Evolutionary conservation across 1,140 invertebrate genomes (phyloP), one percentile per base, ranked within the genome.

Genomic region (Zaprionus kolodkinae): DNA sequence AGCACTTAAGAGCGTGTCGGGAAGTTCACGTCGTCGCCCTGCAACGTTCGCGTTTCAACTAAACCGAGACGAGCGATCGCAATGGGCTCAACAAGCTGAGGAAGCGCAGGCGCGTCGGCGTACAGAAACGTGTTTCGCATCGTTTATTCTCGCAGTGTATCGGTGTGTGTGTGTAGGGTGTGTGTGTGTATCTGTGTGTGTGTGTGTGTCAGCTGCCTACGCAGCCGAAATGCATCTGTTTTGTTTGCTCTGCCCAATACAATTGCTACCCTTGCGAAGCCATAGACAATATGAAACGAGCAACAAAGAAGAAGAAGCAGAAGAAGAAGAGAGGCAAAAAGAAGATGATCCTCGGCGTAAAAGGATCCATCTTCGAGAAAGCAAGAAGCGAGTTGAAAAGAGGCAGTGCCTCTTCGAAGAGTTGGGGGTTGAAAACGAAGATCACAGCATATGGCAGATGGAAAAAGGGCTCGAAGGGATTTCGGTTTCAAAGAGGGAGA

Each of bases 41-140:
- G 66, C 69, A 73, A 81, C 76, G 86, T 73, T 81, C 78, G 81
- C 78, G 78, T 81, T 84, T 89, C 59, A 89, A 89, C 85, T 89
- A 89, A 87, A 89, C 85, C 85, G 85, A 89, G 85, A 52, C 85
- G 85, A 89, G 85, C 52, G 52, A 43, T 62, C 56, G 75, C 33
- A 45, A 21, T 61, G 12, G 45, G 48, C 48, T 73, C 65, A 21
- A 52, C 57, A 72, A 76, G 62, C 64, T 72, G 63, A 21, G 21
- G 21, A 21, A 21, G 40, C 40, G 40, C 40, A 45, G 7, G 40
- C 40, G 40, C 40, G 40, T 45, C 40, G 40, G 40, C 68, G 55
- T 30, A 45, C 63, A 36, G 27, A 88, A 89, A 89, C 85, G 86
- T 89, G 85, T 89, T 89, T 81, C 70, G 76, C 64, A 79, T 81